Percentiles rank a stretch among this genome's conserved stretches.
Conservation (phyloP, 1,140 invertebrate genomes). For the Capitella teleta region DNA sequence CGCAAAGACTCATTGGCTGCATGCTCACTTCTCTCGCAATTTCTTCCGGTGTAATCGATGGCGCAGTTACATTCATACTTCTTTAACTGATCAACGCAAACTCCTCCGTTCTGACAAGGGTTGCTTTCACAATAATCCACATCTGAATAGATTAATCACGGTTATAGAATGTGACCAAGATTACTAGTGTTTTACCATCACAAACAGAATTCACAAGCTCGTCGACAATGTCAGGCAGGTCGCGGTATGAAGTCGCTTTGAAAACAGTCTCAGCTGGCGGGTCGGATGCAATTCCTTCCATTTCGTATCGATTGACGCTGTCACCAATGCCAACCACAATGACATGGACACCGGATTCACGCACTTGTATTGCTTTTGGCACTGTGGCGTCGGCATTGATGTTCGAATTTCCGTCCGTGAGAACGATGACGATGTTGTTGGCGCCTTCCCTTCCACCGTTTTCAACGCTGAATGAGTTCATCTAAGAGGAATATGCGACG, state of each 20-base stretch:
- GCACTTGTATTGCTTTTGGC: constrained; percentile 14
- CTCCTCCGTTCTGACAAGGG: constrained; percentile 17
- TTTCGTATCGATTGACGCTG: constrained; percentile 13
- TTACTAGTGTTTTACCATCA: neutral
- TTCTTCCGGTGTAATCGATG: constrained; percentile 12
- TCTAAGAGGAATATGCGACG: no score
- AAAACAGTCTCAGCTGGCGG: no score
- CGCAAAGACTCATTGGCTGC: no score
- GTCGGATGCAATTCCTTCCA: constrained; percentile 16
- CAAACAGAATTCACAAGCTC: neutral
- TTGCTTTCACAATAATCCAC: constrained; percentile 15
- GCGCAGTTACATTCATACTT: constrained; percentile 14
- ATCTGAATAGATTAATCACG: no score
- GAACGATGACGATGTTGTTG: constrained; percentile 2
- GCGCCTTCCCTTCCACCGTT: constrained; percentile 5
- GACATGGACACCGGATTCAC: constrained; percentile 15
- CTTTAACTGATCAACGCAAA: constrained; percentile 9
- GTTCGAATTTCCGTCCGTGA: constrained; percentile 7
- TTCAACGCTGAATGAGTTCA: no score
- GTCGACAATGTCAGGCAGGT: neutral
- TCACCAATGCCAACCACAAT: constrained; percentile 16
- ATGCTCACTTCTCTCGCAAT: constrained; percentile 12
- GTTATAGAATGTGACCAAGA: neutral
- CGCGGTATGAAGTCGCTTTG: no score
- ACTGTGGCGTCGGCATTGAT: constrained; percentile 6